Base-by-base conservation (phyloP, 1,140 invertebrate species). In the Zaprionus ornatus region DNA sequence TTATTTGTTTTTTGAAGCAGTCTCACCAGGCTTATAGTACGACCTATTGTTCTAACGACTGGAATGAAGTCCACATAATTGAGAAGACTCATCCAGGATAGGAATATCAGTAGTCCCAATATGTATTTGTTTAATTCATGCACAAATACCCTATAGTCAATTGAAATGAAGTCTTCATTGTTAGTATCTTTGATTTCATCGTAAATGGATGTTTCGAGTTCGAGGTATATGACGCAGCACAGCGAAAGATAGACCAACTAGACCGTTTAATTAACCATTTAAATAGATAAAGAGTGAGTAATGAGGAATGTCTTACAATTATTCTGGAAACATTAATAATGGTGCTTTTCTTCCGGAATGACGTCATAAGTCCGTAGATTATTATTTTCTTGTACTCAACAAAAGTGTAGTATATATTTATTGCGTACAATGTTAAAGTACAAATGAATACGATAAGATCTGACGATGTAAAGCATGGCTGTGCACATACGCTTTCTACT, bases 11-110 rank as follows among this genome's bases (percentile, higher is more conserved):
- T 21, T 15, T 9, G 7, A 32, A 15, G 2, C 13, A 0, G 4
- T 29, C 12, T 48, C 71, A 81, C 76, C 23, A 37, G 37, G 35
- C 35, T 45, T 21, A 97, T 87, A 0, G 96, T 96, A n/a, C 93
- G 94, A 27, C 94, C 95, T 52, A 97, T 93, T 82, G 96, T 96
- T 4, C 94, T 94, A 95, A 97, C 96, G 0, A 95, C 96, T 92
- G 95, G 96, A 92, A 96, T 96, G 91, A 97, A 96, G 25, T 66
- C 57, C n/a, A 84, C 69, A 56, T 67, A 85, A 19, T 37, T 66
- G 1, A 85, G 68, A 12, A 77, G 40, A 60, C 45, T 48, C 9
- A 75, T 50, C 61, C 77, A 85, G 4, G 74, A 71, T 0, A 84
- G 21, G 50, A 82, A 82, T 1, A 67, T 25, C 25, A 70, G 42